A percentile compares a stretch with the other conserved stretches of the same genome.
phyloP scores from a whole-genome alignment of 2,797 vertebrate genomes.

The Gadopsis marmoratus region DNA sequence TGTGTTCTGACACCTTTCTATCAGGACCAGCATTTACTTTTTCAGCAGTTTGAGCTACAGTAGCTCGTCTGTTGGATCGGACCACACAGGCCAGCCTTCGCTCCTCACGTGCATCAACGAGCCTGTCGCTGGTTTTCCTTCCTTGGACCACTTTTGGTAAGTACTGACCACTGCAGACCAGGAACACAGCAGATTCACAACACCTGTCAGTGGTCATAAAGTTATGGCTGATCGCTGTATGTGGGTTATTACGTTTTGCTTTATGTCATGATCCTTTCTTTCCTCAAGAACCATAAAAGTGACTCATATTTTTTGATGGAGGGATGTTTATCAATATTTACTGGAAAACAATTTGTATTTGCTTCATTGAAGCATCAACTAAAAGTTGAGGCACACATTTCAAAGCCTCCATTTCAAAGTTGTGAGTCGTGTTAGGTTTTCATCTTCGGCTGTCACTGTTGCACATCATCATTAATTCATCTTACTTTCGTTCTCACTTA shows the following conservation, averaged over 20 bases:
- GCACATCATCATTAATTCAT: conserved; percentile 65
- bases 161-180: too few species aligned
- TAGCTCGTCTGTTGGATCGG: too few species aligned
- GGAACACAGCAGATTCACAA: too few species aligned
- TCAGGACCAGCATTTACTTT: too few species aligned
- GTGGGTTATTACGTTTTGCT: conserved; percentile 12
- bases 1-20: too few species aligned
- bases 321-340: neutral
- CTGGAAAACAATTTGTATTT: neutral
- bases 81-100: too few species aligned
- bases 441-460: conserved; percentile 40
- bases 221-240: too few species aligned
- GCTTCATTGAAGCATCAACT: neutral
- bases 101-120: too few species aligned
- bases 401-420: conserved; percentile 29
- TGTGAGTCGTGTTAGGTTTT: conserved; percentile 41
- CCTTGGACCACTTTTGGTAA: too few species aligned
- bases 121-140: too few species aligned
- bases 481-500: conserved; percentile 63
- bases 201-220: too few species aligned
- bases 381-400: conserved; percentile 17
- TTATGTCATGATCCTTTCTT: neutral
- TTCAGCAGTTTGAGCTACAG: too few species aligned
- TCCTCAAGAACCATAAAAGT: neutral
- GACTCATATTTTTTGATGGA: neutral